Evolutionary conservation across 2,113 vertebrate species (phyloP).

Genomic region (Sigmodon hispidus): DNA sequence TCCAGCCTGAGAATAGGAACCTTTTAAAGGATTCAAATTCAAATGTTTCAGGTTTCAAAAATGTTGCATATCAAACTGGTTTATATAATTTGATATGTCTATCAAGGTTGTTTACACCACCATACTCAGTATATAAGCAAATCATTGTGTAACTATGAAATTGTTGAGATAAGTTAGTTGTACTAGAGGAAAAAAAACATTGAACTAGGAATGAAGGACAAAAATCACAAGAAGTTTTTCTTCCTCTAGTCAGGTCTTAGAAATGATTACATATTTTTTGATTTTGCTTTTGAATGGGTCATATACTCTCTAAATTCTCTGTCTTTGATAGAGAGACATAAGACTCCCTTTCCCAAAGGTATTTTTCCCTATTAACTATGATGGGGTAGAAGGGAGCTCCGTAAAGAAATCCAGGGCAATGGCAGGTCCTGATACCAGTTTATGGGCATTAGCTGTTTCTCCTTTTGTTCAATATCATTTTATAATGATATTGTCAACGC

Average conservation of each 20-base stretch:
- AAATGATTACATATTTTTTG: background rate
- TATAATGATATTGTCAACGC: background rate
- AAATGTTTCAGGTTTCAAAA: background rate
- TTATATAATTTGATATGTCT: background rate
- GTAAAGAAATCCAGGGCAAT: background rate
- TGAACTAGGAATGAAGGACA: no score
- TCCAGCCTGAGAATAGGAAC: background rate
- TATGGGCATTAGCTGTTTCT: background rate
- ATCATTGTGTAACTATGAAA: background rate
- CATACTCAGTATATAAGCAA: background rate
- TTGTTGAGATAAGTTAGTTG: background rate
- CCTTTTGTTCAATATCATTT: background rate
- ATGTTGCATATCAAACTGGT: background rate
- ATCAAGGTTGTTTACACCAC: background rate
- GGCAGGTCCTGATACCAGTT: no score
- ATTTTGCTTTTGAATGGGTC: background rate
- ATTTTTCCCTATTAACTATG: background rate
- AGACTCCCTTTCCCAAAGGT: background rate
- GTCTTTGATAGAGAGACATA: background rate
- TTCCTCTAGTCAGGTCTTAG: background rate
- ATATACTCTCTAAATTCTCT: no score
- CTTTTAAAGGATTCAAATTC: background rate
- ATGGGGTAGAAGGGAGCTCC: background rate
- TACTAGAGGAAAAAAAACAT: no score
- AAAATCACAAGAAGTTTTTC: background rate